phyloP scores from a whole-genome alignment of 2,888 invertebrate species.

The Eumerus sabulonum region DNA sequence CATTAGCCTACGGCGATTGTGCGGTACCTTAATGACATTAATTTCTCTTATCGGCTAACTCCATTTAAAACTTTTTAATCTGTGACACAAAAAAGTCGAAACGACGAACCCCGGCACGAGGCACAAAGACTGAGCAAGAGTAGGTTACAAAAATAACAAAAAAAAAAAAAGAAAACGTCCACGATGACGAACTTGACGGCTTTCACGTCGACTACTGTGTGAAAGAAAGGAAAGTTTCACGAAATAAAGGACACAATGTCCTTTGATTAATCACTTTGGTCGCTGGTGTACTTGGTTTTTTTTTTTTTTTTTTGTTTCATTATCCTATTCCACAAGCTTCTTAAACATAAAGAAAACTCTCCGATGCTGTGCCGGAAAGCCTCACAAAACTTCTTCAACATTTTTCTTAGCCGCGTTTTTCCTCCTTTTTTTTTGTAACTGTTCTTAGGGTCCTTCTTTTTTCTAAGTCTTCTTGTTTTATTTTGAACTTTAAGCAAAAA shows the following conservation, averaged over 20 bases:
- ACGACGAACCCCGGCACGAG: constrained; percentile 26
- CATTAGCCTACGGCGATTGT: constrained; percentile 23
- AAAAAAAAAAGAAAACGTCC: constrained; percentile 26
- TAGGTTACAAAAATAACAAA: constrained; percentile 15
- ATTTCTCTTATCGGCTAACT: constrained; percentile 68
- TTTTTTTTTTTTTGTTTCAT: constrained; percentile 52
- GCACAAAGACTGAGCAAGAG: constrained; percentile 15
- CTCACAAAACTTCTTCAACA: constrained; percentile 26
- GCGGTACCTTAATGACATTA: constrained; percentile 66
- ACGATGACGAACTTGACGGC: constrained; percentile 55
- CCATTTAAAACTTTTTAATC: constrained; percentile 69
- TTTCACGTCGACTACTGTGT: constrained; percentile 10
- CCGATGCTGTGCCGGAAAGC: constrained; percentile 15
- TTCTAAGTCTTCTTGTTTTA: not conserved
- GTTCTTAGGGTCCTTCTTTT: constrained; percentile 42
- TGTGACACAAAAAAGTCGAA: constrained; percentile 62
- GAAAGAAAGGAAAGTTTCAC: constrained; percentile 38
- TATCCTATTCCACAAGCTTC: constrained; percentile 49
- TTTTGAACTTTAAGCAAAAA: constrained; percentile 45
- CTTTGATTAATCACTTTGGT: constrained; percentile 68
- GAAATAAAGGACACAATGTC: constrained; percentile 67
- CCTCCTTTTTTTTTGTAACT: constrained; percentile 27
- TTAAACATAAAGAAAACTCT: constrained; percentile 49
- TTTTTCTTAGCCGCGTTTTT: constrained; percentile 38
- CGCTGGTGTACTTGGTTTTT: constrained; percentile 48